Percentiles rank a stretch among this genome's conserved stretches.
Conservation (phyloP, 2,888 invertebrate species). For the Protodeltote pygarga region DNA sequence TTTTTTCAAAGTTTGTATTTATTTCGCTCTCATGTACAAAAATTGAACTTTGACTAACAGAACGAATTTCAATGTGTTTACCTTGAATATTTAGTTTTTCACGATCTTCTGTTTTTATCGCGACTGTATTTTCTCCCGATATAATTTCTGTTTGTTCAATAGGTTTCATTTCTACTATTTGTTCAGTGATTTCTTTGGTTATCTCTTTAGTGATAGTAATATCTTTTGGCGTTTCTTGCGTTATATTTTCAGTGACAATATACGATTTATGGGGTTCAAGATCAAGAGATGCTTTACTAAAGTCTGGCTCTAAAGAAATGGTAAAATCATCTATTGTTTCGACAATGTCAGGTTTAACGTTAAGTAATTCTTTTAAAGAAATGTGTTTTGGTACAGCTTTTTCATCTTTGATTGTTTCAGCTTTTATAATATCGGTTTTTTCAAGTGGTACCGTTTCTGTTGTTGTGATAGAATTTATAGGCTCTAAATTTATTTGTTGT, state of each 20-base stretch:
- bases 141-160: conserved; percentile 69
- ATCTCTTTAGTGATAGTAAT: conserved; percentile 69
- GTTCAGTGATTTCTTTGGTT: conserved; percentile 70
- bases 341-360: conserved; percentile 56
- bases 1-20: conserved; percentile 53
- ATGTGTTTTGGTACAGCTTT: conserved; percentile 56
- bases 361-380: conserved; percentile 58
- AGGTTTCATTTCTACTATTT: conserved; percentile 64
- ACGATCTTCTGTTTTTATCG: conserved; percentile 36
- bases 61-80: conserved; percentile 58
- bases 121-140: conserved; percentile 59
- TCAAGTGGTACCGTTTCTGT: conserved; percentile 69
- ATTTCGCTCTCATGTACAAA: conserved; percentile 68
- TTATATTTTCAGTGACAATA: conserved; percentile 62
- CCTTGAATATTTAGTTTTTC: conserved; percentile 52
- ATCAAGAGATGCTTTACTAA: conserved; percentile 57
- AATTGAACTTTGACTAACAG: conserved; percentile 63
- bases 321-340: conserved; percentile 61
- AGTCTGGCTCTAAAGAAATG: conserved; percentile 46
- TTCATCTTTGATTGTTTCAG: conserved; percentile 55
- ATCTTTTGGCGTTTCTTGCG: conserved; percentile 77
- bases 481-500: conserved; percentile 60
- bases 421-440: conserved; percentile 53
- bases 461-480: conserved; percentile 65
- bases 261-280: conserved; percentile 66